phyloP scores from a whole-genome alignment of 2,797 vertebrate species.

The Rousettus madagascariensis region DNA sequence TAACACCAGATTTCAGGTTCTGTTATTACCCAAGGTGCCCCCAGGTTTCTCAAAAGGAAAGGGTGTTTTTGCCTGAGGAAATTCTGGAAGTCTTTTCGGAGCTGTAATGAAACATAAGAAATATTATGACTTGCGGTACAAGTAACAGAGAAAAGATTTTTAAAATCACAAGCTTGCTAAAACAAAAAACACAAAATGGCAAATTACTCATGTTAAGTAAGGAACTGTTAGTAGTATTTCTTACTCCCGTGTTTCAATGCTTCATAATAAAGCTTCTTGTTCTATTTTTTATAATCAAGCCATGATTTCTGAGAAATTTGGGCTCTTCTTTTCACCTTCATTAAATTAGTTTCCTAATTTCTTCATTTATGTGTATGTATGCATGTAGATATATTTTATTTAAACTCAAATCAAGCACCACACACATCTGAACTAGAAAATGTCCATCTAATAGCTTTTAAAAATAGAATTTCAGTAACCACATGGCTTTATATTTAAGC shows the following conservation, averaged over 20 bases:
- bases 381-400: neutral
- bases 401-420: conserved; percentile 24
- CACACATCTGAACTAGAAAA: neutral
- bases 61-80: conserved; percentile 72
- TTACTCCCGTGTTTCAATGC: neutral
- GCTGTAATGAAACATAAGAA: conserved; percentile 71
- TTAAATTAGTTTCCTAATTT: neutral
- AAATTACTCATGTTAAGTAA: neutral
- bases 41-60: conserved; percentile 62
- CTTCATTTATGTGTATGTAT: neutral
- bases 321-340: neutral
- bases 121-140: neutral
- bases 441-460: neutral
- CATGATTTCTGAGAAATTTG: neutral
- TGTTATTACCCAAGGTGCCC: conserved; percentile 67
- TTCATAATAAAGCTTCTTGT: neutral
- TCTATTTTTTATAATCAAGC: neutral
- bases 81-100: conserved; percentile 72
- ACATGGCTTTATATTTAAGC: neutral
- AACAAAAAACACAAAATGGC: neutral
- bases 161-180: neutral
- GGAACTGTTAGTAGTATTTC: neutral
- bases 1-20: neutral
- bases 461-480: neutral
- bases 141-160: conserved; percentile 10